Evolutionary conservation across 2,113 vertebrate genomes (phyloP), one percentile per base, ranked within the genome.

Genomic region (Platichthys stellatus): DNA sequence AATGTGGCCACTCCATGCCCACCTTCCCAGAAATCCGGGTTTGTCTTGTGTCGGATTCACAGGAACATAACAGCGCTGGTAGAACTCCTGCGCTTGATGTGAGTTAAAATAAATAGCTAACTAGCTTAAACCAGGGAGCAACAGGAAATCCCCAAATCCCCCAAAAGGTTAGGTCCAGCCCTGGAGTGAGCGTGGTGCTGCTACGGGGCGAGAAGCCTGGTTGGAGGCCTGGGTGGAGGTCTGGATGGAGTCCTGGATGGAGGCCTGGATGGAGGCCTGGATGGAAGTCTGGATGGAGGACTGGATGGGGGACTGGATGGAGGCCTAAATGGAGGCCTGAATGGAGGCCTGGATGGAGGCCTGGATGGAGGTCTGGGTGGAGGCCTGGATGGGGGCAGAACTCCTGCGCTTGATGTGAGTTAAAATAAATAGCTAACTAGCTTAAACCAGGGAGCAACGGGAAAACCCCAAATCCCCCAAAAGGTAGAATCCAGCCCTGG

Each of bases 71-170:
- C 31, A 18, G 45, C 28, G 66, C 38, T 85, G 85, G 57, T 76
- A 35, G 58, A 73, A 58, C 8, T 58, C 64, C 67, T 24, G 28
- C 21, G 28, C 69, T 69, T 24, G 43, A 62, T 72, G 54, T 64
- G 86, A 86, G 87, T 82, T 87, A 82, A 87, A 82, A 87, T 90
- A 84, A 84, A 86, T 80, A 76, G 64, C 35, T 79, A 71, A 86
- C 89, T 78, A 76, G 72, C 24, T 64, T 80, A 45, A 75, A 74
- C 75, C 63, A 40, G 60, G 60, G 56, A 81, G 63, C 58, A 76
- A 69, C 1, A 61, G 84, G 69, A 88, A 85, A 87, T 69, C 77
- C 74, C 0, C 2, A 60, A 2, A 60, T 24, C 24, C 24, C 64
- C 68, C 61, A 45, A 63, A 61, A 78, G 31, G 62, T 3, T 28